Evolutionary conservation across 2,797 vertebrate genomes (phyloP).

Genomic region (Corythornis leucogaster): DNA sequence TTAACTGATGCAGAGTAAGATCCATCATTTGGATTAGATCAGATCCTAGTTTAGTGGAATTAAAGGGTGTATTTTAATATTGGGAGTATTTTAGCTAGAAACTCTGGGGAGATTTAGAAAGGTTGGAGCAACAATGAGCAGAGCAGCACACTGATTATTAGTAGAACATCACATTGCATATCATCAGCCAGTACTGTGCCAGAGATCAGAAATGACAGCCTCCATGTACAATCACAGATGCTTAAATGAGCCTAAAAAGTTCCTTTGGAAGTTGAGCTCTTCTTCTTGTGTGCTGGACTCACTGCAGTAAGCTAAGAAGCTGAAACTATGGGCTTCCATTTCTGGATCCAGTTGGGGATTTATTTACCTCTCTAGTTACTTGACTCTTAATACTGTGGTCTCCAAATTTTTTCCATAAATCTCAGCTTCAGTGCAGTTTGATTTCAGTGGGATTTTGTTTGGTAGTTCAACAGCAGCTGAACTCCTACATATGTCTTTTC

Average conservation of each 20-base stretch:
- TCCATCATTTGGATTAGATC: conserved; percentile 32
- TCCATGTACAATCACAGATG: background rate
- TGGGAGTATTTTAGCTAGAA: background rate
- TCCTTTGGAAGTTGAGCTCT: background rate
- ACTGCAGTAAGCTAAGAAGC: conserved; percentile 43
- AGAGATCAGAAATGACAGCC: background rate
- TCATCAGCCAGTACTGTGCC: background rate
- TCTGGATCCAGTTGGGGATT: conserved; percentile 53
- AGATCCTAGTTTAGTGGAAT: background rate
- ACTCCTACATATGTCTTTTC: conserved; percentile 35
- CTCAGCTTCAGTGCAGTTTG: conserved; percentile 49
- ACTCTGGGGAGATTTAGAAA: background rate
- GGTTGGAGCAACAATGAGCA: background rate
- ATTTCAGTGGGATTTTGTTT: conserved; percentile 60
- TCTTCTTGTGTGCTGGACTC: background rate
- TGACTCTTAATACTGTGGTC: conserved; percentile 54
- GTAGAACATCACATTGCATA: background rate
- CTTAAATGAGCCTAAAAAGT: background rate
- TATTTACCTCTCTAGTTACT: conserved; percentile 72
- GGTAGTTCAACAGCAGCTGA: conserved; percentile 57
- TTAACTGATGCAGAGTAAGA: conserved; percentile 46
- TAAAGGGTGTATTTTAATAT: background rate
- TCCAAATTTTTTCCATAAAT: conserved; percentile 65
- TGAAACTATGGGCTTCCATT: conserved; percentile 63
- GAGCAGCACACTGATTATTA: background rate